phyloP scores from a whole-genome alignment of 2,797 vertebrate genomes.

The Sebastes kiyomatsui region DNA sequence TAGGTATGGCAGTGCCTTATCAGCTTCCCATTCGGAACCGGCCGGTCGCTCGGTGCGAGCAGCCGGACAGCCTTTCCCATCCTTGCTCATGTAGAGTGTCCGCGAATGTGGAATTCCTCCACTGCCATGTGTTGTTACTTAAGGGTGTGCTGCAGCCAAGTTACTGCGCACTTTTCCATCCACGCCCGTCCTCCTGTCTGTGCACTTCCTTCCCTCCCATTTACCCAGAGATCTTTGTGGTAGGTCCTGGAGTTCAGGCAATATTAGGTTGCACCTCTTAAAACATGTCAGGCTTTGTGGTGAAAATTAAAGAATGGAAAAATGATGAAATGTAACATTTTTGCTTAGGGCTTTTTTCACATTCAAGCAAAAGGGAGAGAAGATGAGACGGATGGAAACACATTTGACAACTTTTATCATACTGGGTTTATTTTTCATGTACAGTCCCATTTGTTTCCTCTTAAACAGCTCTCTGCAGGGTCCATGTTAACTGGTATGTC shows the following conservation, averaged over 20 bases:
- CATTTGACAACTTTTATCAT: conserved; percentile 65
- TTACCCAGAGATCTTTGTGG: conserved; percentile 92
- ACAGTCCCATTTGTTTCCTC: conserved; percentile 20
- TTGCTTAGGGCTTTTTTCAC: conserved; percentile 72
- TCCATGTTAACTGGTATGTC: conserved; percentile 24
- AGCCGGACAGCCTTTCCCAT: conserved; percentile 61
- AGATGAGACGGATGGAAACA: conserved; percentile 73
- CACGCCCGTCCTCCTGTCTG: conserved; percentile 93
- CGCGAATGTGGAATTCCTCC: conserved; percentile 81
- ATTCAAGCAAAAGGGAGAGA: conserved; percentile 53
- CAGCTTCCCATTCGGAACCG: conserved; percentile 82
- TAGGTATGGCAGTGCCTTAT: conserved; percentile 82
- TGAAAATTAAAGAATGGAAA: conserved; percentile 88
- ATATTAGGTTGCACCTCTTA: conserved; percentile 89
- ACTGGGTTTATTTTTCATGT: conserved; percentile 65
- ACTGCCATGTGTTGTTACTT: conserved; percentile 90
- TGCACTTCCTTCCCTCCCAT: conserved; percentile 92
- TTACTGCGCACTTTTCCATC: conserved; percentile 90
- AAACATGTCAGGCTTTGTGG: conserved; percentile 86
- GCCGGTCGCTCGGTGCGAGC: conserved; percentile 67
- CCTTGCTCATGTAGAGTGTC: conserved; percentile 63
- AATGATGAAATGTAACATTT: conserved; percentile 82
- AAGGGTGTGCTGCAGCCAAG: conserved; percentile 84
- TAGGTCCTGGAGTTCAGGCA: conserved; percentile 87
- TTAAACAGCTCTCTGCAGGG: conserved; percentile 12